Percentiles rank a stretch among this genome's conserved stretches.
These are phyloP conservation scores for Oophaga sylvatica DNA, from an alignment of 2,797 vertebrate species.

Conservation along the genomic window DNA sequence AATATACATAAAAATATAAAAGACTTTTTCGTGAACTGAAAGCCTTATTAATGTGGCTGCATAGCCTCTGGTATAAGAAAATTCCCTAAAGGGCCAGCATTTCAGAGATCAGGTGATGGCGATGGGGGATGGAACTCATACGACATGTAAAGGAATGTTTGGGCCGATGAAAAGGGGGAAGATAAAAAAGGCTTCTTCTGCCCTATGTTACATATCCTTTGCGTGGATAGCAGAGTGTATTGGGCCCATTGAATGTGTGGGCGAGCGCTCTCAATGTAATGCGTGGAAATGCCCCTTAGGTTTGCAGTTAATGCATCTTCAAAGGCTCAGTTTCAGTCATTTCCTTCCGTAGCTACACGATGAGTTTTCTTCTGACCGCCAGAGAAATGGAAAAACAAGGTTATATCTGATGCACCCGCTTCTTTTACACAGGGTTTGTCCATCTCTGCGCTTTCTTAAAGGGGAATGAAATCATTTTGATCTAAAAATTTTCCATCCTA, in stretches of 20 bases:
- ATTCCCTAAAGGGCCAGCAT: background rate
- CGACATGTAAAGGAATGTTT: conserved; percentile 40
- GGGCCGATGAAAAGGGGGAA: conserved; percentile 37
- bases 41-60: too few relatives aligned
- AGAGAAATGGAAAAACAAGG: conserved; percentile 22
- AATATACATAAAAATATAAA: too few relatives aligned
- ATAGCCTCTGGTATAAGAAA: background rate
- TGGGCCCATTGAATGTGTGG: conserved; percentile 37
- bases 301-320: conserved; percentile 57
- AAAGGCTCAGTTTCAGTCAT: conserved; percentile 38
- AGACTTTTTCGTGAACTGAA: background rate
- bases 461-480: background rate
- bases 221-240: conserved; percentile 14
- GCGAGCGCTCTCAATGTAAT: conserved; percentile 38
- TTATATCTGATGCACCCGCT: conserved; percentile 34
- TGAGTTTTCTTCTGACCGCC: conserved; percentile 41
- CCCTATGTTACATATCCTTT: conserved; percentile 17
- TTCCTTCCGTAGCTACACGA: conserved; percentile 9
- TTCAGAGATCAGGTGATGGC: background rate
- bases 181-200: conserved; percentile 29
- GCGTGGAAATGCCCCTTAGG: conserved; percentile 19
- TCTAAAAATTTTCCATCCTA: background rate
- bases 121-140: background rate
- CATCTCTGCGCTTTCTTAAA: conserved; percentile 1
- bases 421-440: background rate